Base-by-base conservation (phyloP, 1,140 invertebrate species). In the Cotesia glomerata region DNA sequence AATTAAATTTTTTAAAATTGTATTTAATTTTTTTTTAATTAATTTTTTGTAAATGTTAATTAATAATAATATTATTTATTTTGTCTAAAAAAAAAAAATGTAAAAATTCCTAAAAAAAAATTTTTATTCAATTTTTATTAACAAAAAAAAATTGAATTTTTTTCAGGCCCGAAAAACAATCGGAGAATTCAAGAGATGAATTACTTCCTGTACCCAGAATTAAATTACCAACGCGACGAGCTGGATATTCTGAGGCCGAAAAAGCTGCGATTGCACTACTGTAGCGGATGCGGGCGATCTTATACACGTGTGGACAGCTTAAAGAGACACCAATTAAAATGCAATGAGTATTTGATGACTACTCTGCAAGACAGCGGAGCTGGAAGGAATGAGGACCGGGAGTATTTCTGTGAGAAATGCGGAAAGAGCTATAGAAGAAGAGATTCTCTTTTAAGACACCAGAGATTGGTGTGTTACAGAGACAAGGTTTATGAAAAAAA, bases 361-460 rank as follows among this genome's bases (percentile, higher is more conserved):
- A 18, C 76, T 0, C 39, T 79, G 4, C 76, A 76, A 52, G 74
- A 80, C 39, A 56, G 72, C 4, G 75, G 79, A 32, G 72, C 71
- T 0, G 61, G 75, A 7, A 14, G 58, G 5, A 69, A 72, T 1
- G 51, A 77, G 68, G 64, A 63, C 74, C 79, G 76, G 11, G 79
- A 80, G 45, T 84, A 82, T 68, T 76, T 79, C 56, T 89, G 89
- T 67, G 78, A 77, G 1, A 80, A 83, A n/a, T 89, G 88, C 62
- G 87, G 85, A 16, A 85, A 85, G 36, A 82, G 78, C 2, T 90
- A 89, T 76, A 86, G 82, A 35, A 82, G 85, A 36, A 79, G 82
- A 18, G 87, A 88, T 36, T 88, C 85, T 61, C 39, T 86, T 5
- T 76, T 81, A 4, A 76, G 84, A 34, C 84, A 86, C 75, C 81